These are phyloP conservation scores for Thyatira batis DNA, from an alignment of 2,888 invertebrate genomes.

Conservation along the genomic window DNA sequence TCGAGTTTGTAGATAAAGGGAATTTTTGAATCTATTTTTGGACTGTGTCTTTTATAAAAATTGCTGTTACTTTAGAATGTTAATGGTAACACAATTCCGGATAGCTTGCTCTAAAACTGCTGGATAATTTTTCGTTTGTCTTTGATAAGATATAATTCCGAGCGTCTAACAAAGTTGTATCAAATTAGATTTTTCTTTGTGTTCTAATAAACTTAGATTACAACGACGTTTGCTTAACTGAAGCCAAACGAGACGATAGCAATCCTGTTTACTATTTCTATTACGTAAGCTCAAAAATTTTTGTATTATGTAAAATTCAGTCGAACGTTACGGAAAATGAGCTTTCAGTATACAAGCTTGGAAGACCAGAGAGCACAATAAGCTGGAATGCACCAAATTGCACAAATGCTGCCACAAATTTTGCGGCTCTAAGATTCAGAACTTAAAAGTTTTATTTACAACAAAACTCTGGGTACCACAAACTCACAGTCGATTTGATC, in stretches of 20 bases:
- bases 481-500: conserved; percentile 46
- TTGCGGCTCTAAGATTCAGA: conserved; percentile 18
- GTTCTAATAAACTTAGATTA: too few relatives aligned
- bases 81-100: too few relatives aligned
- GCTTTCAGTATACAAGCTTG: not conserved
- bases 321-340: not conserved
- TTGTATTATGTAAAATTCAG: not conserved
- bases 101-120: too few relatives aligned
- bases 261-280: not conserved
- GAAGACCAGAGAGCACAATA: conserved; percentile 9
- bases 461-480: conserved; percentile 21
- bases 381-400: conserved; percentile 36
- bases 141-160: too few relatives aligned
- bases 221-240: too few relatives aligned
- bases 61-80: too few relatives aligned
- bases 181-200: too few relatives aligned
- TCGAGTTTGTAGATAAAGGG: not conserved
- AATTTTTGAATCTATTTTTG: not conserved
- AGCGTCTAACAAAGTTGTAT: too few relatives aligned
- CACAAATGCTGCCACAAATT: conserved; percentile 41
- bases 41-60: not conserved
- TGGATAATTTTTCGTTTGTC: too few relatives aligned
- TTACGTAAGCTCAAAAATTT: not conserved
- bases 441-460: conserved; percentile 47
- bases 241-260: too few relatives aligned